Conservation (phyloP, 37 sponge, comb jelly and placozoan species). For the Diacarnus erythraeanus region DNA sequence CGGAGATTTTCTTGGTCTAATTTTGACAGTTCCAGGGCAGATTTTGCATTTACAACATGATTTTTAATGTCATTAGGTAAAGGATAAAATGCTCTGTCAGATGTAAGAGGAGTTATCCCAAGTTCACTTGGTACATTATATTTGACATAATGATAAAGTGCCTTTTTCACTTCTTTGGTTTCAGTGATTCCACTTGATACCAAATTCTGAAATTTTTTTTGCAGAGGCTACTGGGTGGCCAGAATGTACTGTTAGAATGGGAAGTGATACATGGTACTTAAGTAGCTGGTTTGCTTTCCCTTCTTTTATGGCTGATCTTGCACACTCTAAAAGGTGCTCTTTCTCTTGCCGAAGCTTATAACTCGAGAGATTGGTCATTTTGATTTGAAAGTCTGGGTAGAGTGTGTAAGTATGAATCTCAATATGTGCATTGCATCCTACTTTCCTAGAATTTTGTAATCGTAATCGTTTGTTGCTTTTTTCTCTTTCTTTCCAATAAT, state of each 20-base stretch:
- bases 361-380: neutral
- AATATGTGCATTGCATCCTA: neutral
- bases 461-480: neutral
- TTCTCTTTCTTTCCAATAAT: neutral
- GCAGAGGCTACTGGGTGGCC: neutral
- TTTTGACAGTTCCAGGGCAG: neutral
- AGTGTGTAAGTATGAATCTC: neutral
- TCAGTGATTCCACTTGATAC: neutral
- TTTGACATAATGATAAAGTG: conserved; percentile 7
- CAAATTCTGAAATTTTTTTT: neutral
- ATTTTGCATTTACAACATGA: conserved; percentile 12
- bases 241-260: neutral
- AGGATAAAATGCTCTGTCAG: conserved; percentile 35
- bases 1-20: conserved; percentile 16
- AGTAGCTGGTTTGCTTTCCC: neutral
- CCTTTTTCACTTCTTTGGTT: neutral
- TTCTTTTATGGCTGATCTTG: neutral
- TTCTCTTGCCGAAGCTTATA: neutral
- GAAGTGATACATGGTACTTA: neutral
- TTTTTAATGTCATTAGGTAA: conserved; percentile 18
- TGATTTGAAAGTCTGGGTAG: conserved; percentile 6
- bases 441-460: neutral
- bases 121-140: neutral
- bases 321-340: neutral
- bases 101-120: neutral